phyloP scores from a whole-genome alignment of 2,113 vertebrate genomes.

The Gila orcuttii region DNA sequence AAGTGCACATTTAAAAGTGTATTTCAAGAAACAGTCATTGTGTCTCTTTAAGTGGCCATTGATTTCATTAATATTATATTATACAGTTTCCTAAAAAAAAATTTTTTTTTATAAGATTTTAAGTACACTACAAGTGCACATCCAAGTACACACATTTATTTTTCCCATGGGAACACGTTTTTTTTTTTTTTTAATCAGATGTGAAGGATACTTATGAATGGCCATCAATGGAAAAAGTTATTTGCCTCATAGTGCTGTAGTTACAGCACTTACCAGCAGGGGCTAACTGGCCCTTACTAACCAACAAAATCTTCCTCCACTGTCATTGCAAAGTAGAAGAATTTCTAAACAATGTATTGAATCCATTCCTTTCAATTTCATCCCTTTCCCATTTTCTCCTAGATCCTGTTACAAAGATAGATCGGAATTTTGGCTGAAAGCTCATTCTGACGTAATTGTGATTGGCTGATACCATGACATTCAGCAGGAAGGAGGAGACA shows the following conservation, averaged over 20 bases:
- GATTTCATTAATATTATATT: no score
- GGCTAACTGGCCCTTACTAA: background rate
- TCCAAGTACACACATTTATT: no score
- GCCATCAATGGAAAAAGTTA: background rate
- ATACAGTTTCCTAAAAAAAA: no score
- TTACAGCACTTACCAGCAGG: background rate
- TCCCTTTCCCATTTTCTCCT: conserved; percentile 41
- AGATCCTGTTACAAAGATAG: conserved; percentile 49
- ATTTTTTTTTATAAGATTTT: no score
- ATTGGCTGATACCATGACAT: conserved; percentile 64
- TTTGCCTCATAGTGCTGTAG: background rate
- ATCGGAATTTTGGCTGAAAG: conserved; percentile 52
- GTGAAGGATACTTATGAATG: background rate
- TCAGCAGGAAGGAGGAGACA: conserved; percentile 61
- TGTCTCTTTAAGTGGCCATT: no score
- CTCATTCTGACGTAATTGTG: conserved; percentile 47
- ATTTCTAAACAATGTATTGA: conserved; percentile 7
- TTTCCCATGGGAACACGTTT: no score
- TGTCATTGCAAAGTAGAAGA: background rate
- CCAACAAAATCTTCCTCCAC: background rate
- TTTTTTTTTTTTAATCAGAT: no score
- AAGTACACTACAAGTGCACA: no score
- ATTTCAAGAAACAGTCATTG: no score
- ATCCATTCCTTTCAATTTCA: conserved; percentile 25
- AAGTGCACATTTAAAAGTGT: no score